Evolutionary conservation across 2,888 invertebrate species (phyloP).

Genomic region (Nasonovia ribisnigri): DNA sequence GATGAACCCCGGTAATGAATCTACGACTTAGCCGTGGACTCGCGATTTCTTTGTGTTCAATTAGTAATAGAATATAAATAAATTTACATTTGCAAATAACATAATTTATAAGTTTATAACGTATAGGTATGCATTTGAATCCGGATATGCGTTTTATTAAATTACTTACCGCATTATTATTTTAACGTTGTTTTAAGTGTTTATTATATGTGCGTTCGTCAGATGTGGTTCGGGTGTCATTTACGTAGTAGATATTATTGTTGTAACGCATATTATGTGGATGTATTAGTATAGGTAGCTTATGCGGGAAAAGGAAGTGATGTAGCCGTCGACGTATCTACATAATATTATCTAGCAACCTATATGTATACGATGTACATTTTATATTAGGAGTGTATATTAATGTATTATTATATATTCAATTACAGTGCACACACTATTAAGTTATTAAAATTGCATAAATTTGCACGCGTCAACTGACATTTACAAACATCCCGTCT

Average conservation of each 20-base stretch:
- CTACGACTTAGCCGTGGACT: neutral
- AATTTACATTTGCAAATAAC: neutral
- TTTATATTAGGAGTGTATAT: neutral
- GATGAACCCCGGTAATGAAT: neutral
- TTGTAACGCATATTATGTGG: neutral
- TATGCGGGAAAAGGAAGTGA: neutral
- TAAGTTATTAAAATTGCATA: neutral
- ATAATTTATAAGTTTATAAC: neutral
- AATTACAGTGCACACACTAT: neutral
- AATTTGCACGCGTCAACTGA: neutral
- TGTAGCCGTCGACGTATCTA: neutral
- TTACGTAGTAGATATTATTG: neutral
- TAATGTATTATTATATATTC: neutral
- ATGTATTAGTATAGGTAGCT: neutral
- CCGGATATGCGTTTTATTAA: neutral
- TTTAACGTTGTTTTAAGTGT: neutral
- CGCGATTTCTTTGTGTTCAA: neutral
- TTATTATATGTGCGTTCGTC: neutral
- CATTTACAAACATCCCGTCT: neutral
- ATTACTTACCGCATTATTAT: neutral
- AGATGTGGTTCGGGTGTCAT: neutral
- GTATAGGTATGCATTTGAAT: neutral
- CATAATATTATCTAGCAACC: neutral
- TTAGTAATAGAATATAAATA: neutral
- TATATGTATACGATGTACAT: neutral